A percentile compares a stretch with the other conserved stretches of the same genome.
phyloP scores from a whole-genome alignment of 2,797 vertebrate species.

The Syngnathus rostellatus region DNA sequence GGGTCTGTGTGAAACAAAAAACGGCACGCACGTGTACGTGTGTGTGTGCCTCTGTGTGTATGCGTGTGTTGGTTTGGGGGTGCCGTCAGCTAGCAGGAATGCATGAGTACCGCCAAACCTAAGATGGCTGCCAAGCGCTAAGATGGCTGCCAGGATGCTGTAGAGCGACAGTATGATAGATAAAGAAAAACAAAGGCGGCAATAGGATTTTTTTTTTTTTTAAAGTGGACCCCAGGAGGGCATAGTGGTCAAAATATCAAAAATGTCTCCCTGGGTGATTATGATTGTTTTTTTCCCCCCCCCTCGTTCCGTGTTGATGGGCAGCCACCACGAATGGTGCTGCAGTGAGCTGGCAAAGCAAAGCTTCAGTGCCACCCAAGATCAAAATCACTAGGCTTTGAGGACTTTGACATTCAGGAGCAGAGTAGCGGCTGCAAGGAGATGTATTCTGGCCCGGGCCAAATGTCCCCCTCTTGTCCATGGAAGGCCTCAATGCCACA shows the following conservation, averaged over 20 bases:
- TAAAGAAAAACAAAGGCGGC: constrained; percentile 51
- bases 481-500: constrained; percentile 41
- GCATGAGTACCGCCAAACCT: constrained; percentile 77
- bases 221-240: constrained; percentile 30
- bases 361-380: constrained; percentile 42
- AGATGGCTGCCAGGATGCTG: constrained; percentile 86
- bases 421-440: constrained; percentile 18
- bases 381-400: constrained; percentile 39
- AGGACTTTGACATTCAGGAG: constrained; percentile 18
- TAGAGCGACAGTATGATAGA: constrained; percentile 63
- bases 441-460: constrained; percentile 7
- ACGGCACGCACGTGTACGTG: constrained; percentile 19
- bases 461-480: constrained; percentile 27
- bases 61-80: constrained; percentile 41
- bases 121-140: constrained; percentile 97
- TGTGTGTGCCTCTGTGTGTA: constrained; percentile 15
- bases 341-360: constrained; percentile 42
- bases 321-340: constrained; percentile 31
- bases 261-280: background rate
- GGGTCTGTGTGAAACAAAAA: constrained; percentile 26
- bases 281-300: constrained; percentile 3
- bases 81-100: constrained; percentile 77
- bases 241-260: constrained; percentile 8
- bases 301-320: constrained; percentile 20
- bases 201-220: constrained; percentile 28